phyloP scores from a whole-genome alignment of 2,888 invertebrate genomes.

The Congeria kusceri region DNA sequence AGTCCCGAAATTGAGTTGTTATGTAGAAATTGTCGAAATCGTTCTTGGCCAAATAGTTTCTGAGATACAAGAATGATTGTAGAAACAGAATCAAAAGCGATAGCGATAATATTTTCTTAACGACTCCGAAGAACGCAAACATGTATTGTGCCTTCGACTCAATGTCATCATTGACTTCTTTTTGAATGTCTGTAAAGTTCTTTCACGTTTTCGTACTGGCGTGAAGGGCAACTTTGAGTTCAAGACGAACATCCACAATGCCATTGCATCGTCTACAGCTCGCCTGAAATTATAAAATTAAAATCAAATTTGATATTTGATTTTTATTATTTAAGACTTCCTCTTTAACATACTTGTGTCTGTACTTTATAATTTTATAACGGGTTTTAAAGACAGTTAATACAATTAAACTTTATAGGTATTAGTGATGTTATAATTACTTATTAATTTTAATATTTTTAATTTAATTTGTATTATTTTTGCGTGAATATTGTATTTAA shows the following conservation, averaged over 20 bases:
- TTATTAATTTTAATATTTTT: too few species aligned
- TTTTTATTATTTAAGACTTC: too few species aligned
- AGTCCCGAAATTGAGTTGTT: constrained; percentile 66
- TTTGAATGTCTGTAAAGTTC: constrained; percentile 44
- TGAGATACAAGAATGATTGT: constrained; percentile 63
- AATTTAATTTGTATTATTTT: too few species aligned
- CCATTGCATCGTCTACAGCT: constrained; percentile 25
- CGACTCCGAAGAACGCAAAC: constrained; percentile 26
- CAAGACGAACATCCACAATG: constrained; percentile 57
- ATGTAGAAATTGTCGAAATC: constrained; percentile 80
- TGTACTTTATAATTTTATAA: too few species aligned
- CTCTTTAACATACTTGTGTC: too few species aligned
- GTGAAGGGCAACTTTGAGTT: constrained; percentile 32
- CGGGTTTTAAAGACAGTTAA: too few species aligned
- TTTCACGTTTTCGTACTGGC: constrained; percentile 45
- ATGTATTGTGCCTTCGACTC: constrained; percentile 27
- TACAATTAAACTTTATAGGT: too few species aligned
- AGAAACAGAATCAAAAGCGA: constrained; percentile 62
- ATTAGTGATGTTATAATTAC: too few species aligned
- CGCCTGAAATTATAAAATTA: constrained; percentile 5
- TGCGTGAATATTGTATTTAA: too few species aligned
- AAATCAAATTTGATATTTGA: too few species aligned
- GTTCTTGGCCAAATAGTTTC: constrained; percentile 74
- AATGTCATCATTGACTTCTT: constrained; percentile 62
- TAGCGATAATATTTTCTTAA: constrained; percentile 55